A percentile compares a stretch with the other conserved stretches of the same genome.
These are phyloP conservation scores for Automeris io DNA, from an alignment of 2,888 invertebrate species.

Conservation along the genomic window DNA sequence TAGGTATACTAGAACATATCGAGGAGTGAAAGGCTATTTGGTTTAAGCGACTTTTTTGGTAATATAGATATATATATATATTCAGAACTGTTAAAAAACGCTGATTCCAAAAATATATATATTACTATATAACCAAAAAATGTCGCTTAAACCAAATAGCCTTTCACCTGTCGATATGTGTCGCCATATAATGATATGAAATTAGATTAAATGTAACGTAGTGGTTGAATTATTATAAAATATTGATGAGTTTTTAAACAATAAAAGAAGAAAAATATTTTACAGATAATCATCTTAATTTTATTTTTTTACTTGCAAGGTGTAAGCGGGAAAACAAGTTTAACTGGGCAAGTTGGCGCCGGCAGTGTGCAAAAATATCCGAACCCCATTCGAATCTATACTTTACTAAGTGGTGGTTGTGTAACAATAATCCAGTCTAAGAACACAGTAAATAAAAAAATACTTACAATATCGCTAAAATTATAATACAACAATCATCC, in stretches of 20 bases:
- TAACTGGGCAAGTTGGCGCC: constrained; percentile 4
- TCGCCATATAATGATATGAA: no score
- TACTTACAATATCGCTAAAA: background rate
- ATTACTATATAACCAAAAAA: no score
- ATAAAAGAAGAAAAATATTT: no score
- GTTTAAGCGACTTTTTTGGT: no score
- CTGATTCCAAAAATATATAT: no score
- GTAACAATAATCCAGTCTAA: constrained; percentile 1
- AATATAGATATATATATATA: no score
- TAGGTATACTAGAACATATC: no score
- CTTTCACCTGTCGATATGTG: no score
- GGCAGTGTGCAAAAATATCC: constrained; percentile 7
- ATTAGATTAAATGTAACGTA: no score
- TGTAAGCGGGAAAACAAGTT: constrained; percentile 9
- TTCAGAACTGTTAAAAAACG: no score
- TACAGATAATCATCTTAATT: constrained; percentile 1
- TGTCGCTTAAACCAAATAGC: no score
- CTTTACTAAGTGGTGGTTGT: constrained; percentile 9
- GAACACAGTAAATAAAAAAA: background rate
- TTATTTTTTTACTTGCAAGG: constrained; percentile 5
- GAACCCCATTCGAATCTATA: constrained; percentile 8
- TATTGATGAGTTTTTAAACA: background rate
- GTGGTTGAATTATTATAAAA: background rate
- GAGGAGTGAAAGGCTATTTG: no score
- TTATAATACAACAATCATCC: background rate